Percentiles rank a stretch among this genome's conserved stretches.
Conservation (phyloP, 1,140 invertebrate genomes). For the Lamellibrachia luymesi region DNA sequence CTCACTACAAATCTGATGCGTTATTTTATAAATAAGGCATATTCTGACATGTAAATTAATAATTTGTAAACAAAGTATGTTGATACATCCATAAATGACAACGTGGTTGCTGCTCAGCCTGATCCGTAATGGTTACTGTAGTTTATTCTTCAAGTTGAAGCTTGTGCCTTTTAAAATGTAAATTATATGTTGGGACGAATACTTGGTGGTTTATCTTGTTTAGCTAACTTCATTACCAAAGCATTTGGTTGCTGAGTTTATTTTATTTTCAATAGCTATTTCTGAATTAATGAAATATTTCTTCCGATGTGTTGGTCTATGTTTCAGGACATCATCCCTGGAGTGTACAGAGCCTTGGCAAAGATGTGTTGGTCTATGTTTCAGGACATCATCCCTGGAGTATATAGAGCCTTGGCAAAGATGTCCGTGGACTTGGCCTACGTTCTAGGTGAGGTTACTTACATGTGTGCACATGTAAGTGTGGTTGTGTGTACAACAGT, state of each 20-base stretch:
- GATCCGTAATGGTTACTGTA: too few relatives aligned
- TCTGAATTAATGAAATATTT: background rate
- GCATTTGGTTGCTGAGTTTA: background rate
- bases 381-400: background rate
- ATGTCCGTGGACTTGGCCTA: background rate
- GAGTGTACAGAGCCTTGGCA: background rate
- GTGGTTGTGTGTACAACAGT: too few relatives aligned
- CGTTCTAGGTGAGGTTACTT: background rate
- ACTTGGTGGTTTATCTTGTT: too few relatives aligned
- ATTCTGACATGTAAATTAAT: too few relatives aligned
- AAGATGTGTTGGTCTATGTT: conserved; percentile 5
- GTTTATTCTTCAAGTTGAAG: too few relatives aligned
- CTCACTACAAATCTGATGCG: too few relatives aligned
- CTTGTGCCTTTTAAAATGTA: too few relatives aligned
- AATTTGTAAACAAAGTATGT: too few relatives aligned
- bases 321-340: background rate
- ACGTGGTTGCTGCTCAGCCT: too few relatives aligned
- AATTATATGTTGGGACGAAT: too few relatives aligned
- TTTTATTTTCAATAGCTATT: background rate
- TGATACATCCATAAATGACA: too few relatives aligned
- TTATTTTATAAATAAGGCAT: too few relatives aligned
- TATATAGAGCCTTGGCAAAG: background rate
- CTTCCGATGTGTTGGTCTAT: background rate
- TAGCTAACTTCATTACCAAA: background rate
- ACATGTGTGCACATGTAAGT: background rate